Evolutionary conservation across 2,888 invertebrate species (phyloP).

Genomic region (Candidula unifasciata): DNA sequence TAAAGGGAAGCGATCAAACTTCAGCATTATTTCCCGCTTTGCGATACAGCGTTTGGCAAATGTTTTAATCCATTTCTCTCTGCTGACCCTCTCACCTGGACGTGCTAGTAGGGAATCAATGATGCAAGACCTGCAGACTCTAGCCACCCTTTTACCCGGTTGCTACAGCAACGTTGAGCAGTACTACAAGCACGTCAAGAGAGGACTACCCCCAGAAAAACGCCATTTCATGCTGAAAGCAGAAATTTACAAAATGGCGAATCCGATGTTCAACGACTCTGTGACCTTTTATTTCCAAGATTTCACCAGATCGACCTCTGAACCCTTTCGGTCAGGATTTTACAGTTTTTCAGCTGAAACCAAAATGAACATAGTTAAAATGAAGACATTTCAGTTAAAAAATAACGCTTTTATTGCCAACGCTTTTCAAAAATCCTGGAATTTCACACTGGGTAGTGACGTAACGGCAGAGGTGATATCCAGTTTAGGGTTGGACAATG

Average conservation of each 20-base stretch:
- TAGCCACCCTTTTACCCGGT: constrained; percentile 26
- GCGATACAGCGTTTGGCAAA: neutral
- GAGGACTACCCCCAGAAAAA: constrained; percentile 25
- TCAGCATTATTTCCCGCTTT: neutral
- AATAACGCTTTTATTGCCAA: neutral
- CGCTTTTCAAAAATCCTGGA: neutral
- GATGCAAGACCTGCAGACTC: neutral
- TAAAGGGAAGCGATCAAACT: neutral
- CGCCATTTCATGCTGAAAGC: constrained; percentile 46
- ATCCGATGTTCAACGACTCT: constrained; percentile 39
- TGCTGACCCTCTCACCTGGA: neutral
- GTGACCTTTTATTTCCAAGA: constrained; percentile 43
- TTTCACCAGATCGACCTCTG: constrained; percentile 8
- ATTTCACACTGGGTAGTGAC: neutral
- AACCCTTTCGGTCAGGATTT: constrained; percentile 38
- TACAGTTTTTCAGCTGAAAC: constrained; percentile 34
- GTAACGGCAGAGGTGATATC: neutral
- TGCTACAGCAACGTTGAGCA: constrained; percentile 52
- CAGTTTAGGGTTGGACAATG: neutral
- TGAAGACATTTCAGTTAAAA: constrained; percentile 25
- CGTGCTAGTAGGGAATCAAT: neutral
- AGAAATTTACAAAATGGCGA: constrained; percentile 43
- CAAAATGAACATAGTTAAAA: constrained; percentile 24
- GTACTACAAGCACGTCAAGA: constrained; percentile 43
- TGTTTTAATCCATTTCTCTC: neutral